Base-by-base conservation (phyloP, 2,888 invertebrate species). In the Sinohyriopsis cumingii region DNA sequence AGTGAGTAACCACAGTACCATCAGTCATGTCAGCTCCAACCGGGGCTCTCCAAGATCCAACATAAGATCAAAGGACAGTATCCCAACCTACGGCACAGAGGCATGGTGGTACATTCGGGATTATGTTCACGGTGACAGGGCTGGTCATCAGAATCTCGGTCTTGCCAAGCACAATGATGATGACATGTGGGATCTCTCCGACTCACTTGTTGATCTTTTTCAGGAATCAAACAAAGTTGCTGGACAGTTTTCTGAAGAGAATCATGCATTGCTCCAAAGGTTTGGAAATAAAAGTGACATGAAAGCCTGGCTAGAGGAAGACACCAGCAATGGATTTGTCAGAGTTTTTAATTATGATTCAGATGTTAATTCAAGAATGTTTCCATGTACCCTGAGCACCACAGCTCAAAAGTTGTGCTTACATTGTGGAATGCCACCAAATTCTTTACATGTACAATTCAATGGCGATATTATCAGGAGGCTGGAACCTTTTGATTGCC, bases 401-500 rank as follows among this genome's bases (percentile, higher is more conserved):
- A 84, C 88, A 5, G 88, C 88, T 6, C 86, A 87, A 65, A 86
- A 87, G 68, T 83, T 90, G 24, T 89, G 89, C 76, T 75, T 84
- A 63, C 83, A 85, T 77, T 78, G 90, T 68, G 88, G 87, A 12
- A 80, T 88, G 65, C 84, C 87, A 0, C 80, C 84, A 22, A 89
- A 89, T 73, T 83, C 87, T 0, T 79, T 90, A 66, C 89, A 90
- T 75, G 84, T 90, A 19, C 90, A 91, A 77, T 78, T 86, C 56
- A 88, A 89, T 73, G 90, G 90, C 0, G 90, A 90, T 73, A 83
- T 87, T 24, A 87, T 90, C 63, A 80, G 86, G 18, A 77, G 90
- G 24, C 80, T 91, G 73, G 89, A 90, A 61, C 84, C 88, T 0
- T 86, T 87, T 76, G 90, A 90, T 62, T 85, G 87, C 77, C 91